A percentile compares a stretch with the other conserved stretches of the same genome.
phyloP scores from a whole-genome alignment of 2,113 vertebrate genomes.

The Pteropus alecto region DNA sequence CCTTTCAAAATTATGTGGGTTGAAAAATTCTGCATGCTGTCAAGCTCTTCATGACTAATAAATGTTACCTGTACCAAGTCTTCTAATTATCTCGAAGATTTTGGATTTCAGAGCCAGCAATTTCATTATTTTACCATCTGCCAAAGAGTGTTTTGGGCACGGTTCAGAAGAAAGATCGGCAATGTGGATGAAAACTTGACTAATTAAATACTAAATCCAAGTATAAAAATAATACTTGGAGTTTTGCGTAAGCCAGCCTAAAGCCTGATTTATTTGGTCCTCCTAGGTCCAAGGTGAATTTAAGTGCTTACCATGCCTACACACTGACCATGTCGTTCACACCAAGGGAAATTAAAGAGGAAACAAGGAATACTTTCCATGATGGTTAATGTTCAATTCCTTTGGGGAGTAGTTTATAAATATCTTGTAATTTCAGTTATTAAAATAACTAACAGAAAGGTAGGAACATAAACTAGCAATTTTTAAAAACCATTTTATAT shows the following conservation, averaged over 20 bases:
- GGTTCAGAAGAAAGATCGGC: constrained; percentile 77
- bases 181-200: constrained; percentile 74
- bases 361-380: background rate
- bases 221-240: constrained; percentile 22
- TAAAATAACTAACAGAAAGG: background rate
- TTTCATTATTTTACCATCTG: constrained; percentile 87
- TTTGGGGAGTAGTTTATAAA: background rate
- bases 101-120: constrained; percentile 76
- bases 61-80: constrained; percentile 84
- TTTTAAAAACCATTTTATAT: background rate
- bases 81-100: constrained; percentile 81
- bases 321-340: background rate
- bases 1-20: constrained; percentile 79
- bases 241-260: background rate
- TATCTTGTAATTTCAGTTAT: background rate
- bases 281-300: background rate
- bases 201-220: constrained; percentile 71
- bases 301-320: background rate
- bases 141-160: constrained; percentile 78
- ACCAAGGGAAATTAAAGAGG: background rate
- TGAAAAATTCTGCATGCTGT: constrained; percentile 81
- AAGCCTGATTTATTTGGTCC: background rate
- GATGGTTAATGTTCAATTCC: background rate
- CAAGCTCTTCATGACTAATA: constrained; percentile 83
- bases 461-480: background rate